Conservation (phyloP, 2,797 vertebrate genomes). For the Microhierax caerulescens region DNA sequence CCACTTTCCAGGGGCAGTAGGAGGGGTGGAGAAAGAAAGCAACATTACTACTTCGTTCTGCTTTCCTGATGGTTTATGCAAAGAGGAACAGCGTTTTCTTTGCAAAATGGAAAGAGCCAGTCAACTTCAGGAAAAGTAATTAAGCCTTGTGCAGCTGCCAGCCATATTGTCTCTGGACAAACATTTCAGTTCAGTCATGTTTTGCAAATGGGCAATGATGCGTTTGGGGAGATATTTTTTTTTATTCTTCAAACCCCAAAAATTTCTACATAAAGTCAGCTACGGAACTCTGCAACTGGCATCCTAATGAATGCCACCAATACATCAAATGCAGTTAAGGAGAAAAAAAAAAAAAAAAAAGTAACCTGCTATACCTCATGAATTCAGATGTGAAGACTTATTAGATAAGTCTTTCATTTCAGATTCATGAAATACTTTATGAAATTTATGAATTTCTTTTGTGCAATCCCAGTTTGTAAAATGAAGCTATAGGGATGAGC, state of each 20-base stretch:
- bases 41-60: not conserved
- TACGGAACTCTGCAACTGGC: not conserved
- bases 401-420: not conserved
- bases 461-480: not conserved
- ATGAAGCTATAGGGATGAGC: not conserved
- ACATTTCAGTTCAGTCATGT: not conserved
- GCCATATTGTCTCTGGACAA: not conserved
- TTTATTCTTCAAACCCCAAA: not conserved
- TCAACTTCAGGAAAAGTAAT: not conserved
- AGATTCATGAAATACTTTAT: not conserved
- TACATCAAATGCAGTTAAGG: not conserved
- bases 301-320: not conserved
- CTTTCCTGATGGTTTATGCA: not conserved
- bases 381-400: not conserved
- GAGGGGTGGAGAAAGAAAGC: not conserved
- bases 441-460: not conserved
- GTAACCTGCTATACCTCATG: not conserved
- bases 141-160: not conserved
- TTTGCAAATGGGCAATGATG: not conserved
- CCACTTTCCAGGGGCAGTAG: not conserved
- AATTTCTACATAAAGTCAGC: not conserved
- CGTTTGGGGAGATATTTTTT: not conserved
- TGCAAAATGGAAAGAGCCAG: not conserved
- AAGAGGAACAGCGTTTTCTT: not conserved
- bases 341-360: not conserved